Conservation (phyloP, 1,140 invertebrate genomes). For the Caenorhabditis inopinata region DNA sequence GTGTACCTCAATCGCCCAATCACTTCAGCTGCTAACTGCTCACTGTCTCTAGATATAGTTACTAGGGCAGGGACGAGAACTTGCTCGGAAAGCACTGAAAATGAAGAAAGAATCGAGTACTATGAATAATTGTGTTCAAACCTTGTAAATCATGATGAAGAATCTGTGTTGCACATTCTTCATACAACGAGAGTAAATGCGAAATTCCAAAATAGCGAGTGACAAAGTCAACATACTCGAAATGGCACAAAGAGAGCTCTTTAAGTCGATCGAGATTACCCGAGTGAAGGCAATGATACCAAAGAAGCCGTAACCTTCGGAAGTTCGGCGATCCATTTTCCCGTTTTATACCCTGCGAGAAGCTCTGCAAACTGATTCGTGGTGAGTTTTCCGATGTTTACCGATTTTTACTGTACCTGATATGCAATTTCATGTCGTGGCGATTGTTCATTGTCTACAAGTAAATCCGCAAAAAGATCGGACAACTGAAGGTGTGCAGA, state of each 20-base stretch:
- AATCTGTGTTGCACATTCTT: slow-evolving; percentile 61
- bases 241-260: slow-evolving; percentile 60
- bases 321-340: slow-evolving; percentile 56
- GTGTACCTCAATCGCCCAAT: slow-evolving; percentile 63
- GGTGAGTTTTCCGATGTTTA: too few relatives aligned
- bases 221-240: slow-evolving; percentile 61
- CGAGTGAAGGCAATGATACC: slow-evolving; percentile 64
- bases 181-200: slow-evolving; percentile 62
- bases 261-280: slow-evolving; percentile 62
- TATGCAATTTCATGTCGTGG: slow-evolving; percentile 35
- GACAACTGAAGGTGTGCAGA: slow-evolving; percentile 33
- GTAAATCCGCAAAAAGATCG: slow-evolving; percentile 39
- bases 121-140: background rate
- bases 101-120: background rate
- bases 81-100: slow-evolving; percentile 61
- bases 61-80: slow-evolving; percentile 59
- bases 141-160: slow-evolving; percentile 63
- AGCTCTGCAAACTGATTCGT: background rate
- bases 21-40: slow-evolving; percentile 65
- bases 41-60: slow-evolving; percentile 57
- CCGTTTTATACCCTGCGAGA: slow-evolving; percentile 45
- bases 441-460: slow-evolving; percentile 32
- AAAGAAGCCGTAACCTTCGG: slow-evolving; percentile 54
- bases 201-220: slow-evolving; percentile 57
- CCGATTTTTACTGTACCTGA: background rate